phyloP scores from a whole-genome alignment of 2,113 vertebrate species.

The Etheostoma cragini region DNA sequence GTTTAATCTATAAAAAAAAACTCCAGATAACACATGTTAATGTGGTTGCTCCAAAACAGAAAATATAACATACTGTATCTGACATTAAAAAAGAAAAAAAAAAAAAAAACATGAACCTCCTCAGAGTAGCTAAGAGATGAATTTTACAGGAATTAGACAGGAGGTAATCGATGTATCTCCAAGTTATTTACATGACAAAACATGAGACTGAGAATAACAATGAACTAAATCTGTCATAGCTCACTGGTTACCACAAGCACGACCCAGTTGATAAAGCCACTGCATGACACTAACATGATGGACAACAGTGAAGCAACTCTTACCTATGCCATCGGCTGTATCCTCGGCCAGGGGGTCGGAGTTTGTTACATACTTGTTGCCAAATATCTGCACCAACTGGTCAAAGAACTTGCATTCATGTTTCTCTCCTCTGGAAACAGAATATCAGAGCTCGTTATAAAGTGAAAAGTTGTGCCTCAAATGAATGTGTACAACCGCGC shows the following conservation, averaged over 20 bases:
- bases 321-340: conserved; percentile 55
- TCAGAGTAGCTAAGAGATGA: too few relatives aligned
- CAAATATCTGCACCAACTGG: conserved; percentile 73
- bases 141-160: background rate
- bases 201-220: background rate
- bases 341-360: conserved; percentile 61
- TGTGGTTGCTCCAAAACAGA: background rate
- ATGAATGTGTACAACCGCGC: background rate
- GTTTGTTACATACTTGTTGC: conserved; percentile 65
- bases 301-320: background rate
- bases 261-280: background rate
- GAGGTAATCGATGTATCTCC: background rate
- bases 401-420: conserved; percentile 80
- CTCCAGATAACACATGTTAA: background rate
- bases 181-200: background rate
- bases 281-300: background rate
- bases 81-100: background rate
- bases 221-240: background rate
- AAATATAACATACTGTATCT: too few relatives aligned
- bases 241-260: background rate
- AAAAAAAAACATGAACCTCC: background rate
- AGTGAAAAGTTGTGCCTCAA: background rate
- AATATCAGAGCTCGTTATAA: conserved; percentile 3
- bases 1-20: too few relatives aligned
- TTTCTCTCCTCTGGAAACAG: conserved; percentile 71